Evolutionary conservation across 2,113 vertebrate species (phyloP), one percentile per base, ranked within the genome.

Genomic region (Laticauda colubrina): DNA sequence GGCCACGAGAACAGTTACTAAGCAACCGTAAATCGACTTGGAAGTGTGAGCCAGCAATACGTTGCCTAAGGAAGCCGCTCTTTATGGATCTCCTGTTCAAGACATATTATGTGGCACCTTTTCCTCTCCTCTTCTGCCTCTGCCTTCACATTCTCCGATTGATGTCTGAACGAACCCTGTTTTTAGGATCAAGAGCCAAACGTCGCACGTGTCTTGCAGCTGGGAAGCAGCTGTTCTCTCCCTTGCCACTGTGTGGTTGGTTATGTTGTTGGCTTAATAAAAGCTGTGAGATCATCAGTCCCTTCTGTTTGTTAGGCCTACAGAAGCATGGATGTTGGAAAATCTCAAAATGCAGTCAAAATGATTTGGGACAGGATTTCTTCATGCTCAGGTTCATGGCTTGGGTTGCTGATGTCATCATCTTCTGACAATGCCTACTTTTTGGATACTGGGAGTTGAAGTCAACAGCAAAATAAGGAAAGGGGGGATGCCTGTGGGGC

Each of bases 1-100:
- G 99, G 99, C 88, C 99, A 99, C 0, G 99, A 99, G 90, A 99
- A 99, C 96, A 99, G 99, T 97, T 99, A 99, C 98, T 99, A 97
- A 98, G 95, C 96, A 94, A 59, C 93, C 34, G 91, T 54, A 92
- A 88, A 55, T 91, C 45, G 90, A 91, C 64, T 54, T 48, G 90
- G 90, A 59, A 64, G 24, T 89, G 9, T 93, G 88, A 91, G 94
- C 94, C 95, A 92, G 86, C 94, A 90, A 20, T 54, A 89, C 69
- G 89, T 95, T 94, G 61, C 87, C 7, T 20, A 10, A 95, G 94
- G 92, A 51, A 15, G 9, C 86, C 89, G 93, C 94, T 94, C 53
- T 2, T 93, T 89, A 87, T 94, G 94, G 95, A 94, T 96, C 89
- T 75, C 92, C 95, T n/a, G 3, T 89, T 54, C 90, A 90, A 93